Evolutionary conservation across 2,797 vertebrate genomes (phyloP).

Genomic region (Sitta carolinensis): DNA sequence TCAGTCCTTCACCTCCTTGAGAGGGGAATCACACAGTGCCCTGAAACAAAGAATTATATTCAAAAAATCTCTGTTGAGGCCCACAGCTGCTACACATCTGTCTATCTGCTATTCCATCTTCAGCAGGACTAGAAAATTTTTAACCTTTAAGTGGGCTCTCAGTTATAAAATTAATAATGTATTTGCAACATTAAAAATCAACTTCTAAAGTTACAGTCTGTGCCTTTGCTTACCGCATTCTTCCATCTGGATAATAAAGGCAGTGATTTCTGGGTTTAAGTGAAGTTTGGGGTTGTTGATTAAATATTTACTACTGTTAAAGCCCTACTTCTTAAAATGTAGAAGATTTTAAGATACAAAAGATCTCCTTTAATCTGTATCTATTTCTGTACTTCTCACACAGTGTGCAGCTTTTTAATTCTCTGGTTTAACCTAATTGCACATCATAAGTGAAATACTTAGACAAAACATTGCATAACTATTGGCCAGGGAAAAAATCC

Average conservation of each 20-base stretch:
- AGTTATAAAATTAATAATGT: neutral
- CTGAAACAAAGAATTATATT: neutral
- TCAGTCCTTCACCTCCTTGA: neutral
- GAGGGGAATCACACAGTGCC: neutral
- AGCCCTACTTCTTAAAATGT: neutral
- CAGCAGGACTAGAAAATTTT: neutral
- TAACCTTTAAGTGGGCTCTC: neutral
- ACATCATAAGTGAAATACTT: constrained; percentile 12
- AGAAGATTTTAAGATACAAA: constrained; percentile 16
- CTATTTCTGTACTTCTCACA: constrained; percentile 14
- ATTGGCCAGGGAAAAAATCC: neutral
- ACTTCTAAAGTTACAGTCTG: neutral
- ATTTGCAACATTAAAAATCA: neutral
- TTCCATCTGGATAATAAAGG: neutral
- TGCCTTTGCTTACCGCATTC: neutral
- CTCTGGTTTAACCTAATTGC: constrained; percentile 22
- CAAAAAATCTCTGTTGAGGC: neutral
- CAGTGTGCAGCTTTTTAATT: neutral
- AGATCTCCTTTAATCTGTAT: neutral
- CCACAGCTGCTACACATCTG: neutral
- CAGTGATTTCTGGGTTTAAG: neutral
- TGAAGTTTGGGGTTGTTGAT: neutral
- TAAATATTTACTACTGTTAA: constrained; percentile 27
- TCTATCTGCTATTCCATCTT: neutral
- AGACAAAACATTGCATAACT: neutral